A percentile compares a stretch with the other conserved stretches of the same genome.
These are phyloP conservation scores for Patella ulyssiponensis DNA, from an alignment of 2,888 invertebrate species.

Conservation along the genomic window DNA sequence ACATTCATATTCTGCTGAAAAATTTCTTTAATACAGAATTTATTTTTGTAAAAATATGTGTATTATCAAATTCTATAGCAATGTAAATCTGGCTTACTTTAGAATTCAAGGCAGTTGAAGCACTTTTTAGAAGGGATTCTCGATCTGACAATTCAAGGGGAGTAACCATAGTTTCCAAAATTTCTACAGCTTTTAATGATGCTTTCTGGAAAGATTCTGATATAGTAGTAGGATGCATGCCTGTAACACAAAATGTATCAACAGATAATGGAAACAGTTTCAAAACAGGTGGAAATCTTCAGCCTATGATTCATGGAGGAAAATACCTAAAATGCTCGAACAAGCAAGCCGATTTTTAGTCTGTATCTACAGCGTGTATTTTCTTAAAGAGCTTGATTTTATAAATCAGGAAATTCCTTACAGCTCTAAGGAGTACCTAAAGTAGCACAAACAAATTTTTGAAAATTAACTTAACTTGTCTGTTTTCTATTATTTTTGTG, in stretches of 20 bases:
- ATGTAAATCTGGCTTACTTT: slow-evolving; percentile 76
- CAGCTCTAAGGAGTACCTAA: no score
- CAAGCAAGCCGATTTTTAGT: no score
- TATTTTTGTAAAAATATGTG: background rate
- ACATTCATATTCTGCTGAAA: background rate
- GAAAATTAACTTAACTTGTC: no score
- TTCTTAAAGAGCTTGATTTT: no score
- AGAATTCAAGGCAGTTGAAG: slow-evolving; percentile 97
- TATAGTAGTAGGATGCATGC: slow-evolving; percentile 97
- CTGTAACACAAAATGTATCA: slow-evolving; percentile 71
- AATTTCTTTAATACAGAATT: background rate
- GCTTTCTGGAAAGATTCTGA: slow-evolving; percentile 96
- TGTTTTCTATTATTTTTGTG: no score
- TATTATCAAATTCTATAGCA: background rate
- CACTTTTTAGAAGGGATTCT: slow-evolving; percentile 90
- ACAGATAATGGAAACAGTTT: no score
- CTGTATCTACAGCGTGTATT: no score
- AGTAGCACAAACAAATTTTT: no score
- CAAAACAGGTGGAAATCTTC: no score
- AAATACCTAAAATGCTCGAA: no score
- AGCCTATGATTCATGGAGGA: no score
- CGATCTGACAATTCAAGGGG: slow-evolving; percentile 87
- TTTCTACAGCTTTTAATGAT: slow-evolving; percentile 80
- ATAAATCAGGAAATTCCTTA: no score
- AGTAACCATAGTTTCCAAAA: slow-evolving; percentile 86